Percentiles rank a stretch among this genome's conserved stretches.
Conservation (phyloP, 1,140 invertebrate genomes). For the Acromyrmex heyeri region DNA sequence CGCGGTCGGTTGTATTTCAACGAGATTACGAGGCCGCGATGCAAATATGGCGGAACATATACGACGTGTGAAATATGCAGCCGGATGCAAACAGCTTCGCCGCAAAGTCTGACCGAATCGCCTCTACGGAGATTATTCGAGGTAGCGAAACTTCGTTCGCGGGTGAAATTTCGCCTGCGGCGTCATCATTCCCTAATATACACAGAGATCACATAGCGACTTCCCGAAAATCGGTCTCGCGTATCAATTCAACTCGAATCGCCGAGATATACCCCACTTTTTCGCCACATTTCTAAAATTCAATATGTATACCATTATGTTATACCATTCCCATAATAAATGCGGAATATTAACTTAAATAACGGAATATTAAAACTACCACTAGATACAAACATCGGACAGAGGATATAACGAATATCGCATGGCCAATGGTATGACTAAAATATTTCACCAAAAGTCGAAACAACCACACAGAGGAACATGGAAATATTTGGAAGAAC, state of each 20-base stretch:
- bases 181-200: constrained; percentile 50
- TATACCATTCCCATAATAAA: neutral
- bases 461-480: constrained; percentile 1
- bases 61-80: constrained; percentile 64
- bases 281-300: neutral
- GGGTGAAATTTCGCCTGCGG: constrained; percentile 19
- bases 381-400: neutral
- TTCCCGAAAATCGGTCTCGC: constrained; percentile 29
- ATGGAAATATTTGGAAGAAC: constrained; percentile 32
- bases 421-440: neutral
- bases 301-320: neutral
- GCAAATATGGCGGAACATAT: constrained; percentile 57
- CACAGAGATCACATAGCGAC: constrained; percentile 3
- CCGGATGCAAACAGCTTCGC: constrained; percentile 56
- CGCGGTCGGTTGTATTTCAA: constrained; percentile 52
- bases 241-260: constrained; percentile 17
- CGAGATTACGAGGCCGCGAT: constrained; percentile 60
- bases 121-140: constrained; percentile 23
- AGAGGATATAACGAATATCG: constrained; percentile 15
- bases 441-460: constrained; percentile 46
- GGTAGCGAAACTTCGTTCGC: constrained; percentile 18
- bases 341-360: neutral
- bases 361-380: constrained; percentile 9
- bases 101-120: constrained; percentile 49
- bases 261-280: neutral